Evolutionary conservation across 2,113 vertebrate species (phyloP).

Genomic region (Bambusicola thoracicus): DNA sequence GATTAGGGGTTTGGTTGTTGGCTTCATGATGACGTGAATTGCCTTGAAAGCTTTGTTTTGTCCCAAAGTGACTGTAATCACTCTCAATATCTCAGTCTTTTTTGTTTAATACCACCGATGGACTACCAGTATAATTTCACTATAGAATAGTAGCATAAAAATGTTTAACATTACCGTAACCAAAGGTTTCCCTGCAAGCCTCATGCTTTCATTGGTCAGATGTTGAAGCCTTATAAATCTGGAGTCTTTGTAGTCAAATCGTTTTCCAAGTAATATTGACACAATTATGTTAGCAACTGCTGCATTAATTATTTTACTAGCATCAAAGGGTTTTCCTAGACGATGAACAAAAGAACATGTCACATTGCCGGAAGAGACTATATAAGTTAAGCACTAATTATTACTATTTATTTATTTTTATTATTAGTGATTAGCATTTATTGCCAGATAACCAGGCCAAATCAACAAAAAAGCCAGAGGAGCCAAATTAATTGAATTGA

Average conservation of each 20-base stretch:
- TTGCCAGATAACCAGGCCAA: background rate
- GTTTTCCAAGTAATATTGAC: conserved; percentile 70
- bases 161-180: conserved; percentile 21
- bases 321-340: conserved; percentile 65
- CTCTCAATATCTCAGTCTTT: background rate
- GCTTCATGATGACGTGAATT: background rate
- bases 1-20: background rate
- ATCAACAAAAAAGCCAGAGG: background rate
- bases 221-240: conserved; percentile 57
- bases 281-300: conserved; percentile 73
- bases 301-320: conserved; percentile 35
- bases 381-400: background rate
- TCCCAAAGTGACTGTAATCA: background rate
- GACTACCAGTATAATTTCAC: background rate
- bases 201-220: conserved; percentile 63
- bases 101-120: background rate
- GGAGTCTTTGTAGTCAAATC: conserved; percentile 68
- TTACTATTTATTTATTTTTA: background rate
- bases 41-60: background rate
- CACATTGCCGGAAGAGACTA: background rate
- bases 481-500: background rate
- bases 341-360: background rate
- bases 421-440: background rate
- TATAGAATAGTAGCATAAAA: background rate
- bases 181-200: conserved; percentile 50